Percentiles rank a stretch among this genome's conserved stretches.
These are phyloP conservation scores for Aricia artaxerxes DNA, from an alignment of 2,888 invertebrate species.

Conservation along the genomic window DNA sequence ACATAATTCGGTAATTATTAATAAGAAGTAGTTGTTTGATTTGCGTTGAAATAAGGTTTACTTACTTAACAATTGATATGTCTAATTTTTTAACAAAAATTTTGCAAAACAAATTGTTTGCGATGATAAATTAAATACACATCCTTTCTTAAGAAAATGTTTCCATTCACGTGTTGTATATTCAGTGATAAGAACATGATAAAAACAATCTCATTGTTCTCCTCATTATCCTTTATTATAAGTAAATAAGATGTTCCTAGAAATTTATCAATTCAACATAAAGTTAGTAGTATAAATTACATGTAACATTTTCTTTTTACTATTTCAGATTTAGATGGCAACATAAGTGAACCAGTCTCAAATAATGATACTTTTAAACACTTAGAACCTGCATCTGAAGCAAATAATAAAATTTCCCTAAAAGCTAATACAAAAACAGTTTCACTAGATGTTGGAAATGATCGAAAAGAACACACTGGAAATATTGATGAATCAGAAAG, in stretches of 20 bases:
- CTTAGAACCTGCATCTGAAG: neutral
- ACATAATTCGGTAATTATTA: too few relatives aligned
- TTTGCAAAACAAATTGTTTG: constrained; percentile 23
- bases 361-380: neutral
- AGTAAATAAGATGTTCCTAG: neutral
- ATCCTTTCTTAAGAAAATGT: neutral
- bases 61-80: neutral
- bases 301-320: neutral
- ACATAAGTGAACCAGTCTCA: constrained; percentile 48
- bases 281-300: too few relatives aligned
- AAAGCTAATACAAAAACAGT: neutral
- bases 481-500: neutral
- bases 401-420: neutral
- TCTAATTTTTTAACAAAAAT: neutral
- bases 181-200: constrained; percentile 4
- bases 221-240: neutral
- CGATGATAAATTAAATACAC: neutral
- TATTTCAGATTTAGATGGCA: constrained; percentile 64
- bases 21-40: too few relatives aligned
- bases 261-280: neutral
- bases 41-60: neutral
- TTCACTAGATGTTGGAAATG: neutral
- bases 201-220: constrained; percentile 21
- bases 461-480: neutral
- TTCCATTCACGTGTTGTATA: neutral